Evolutionary conservation across 2,888 invertebrate species (phyloP).

Genomic region (Nephrocerus scutellatus): DNA sequence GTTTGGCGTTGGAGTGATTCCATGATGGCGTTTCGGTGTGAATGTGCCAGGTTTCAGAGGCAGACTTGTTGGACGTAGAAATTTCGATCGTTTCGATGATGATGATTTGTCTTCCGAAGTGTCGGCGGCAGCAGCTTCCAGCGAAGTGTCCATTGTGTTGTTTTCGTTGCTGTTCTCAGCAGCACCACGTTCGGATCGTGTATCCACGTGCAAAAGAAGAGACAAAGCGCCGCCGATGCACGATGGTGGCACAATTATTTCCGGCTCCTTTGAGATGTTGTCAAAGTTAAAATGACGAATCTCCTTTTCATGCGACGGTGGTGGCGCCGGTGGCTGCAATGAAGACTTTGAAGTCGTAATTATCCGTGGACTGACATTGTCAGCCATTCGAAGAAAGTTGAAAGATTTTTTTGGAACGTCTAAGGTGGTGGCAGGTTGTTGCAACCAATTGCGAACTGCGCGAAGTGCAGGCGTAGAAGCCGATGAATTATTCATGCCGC

Average conservation of each 20-base stretch:
- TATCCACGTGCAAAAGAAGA: conserved; percentile 42
- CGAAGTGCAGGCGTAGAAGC: conserved; percentile 34
- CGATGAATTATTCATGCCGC: conserved; percentile 10
- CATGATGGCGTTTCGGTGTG: conserved; percentile 72
- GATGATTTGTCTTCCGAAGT: too few relatives aligned
- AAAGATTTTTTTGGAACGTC: conserved; percentile 37
- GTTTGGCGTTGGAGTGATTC: conserved; percentile 73
- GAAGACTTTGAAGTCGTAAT: not conserved
- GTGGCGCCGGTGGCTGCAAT: conserved; percentile 18
- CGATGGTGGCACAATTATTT: conserved; percentile 5
- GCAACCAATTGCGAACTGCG: conserved; percentile 32
- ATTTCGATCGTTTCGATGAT: conserved; percentile 52
- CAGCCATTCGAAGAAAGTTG: conserved; percentile 46
- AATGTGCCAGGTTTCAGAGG: conserved; percentile 79
- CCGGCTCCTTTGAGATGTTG: conserved; percentile 26
- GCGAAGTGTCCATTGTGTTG: conserved; percentile 33
- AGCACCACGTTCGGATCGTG: conserved; percentile 9
- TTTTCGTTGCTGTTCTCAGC: not conserved
- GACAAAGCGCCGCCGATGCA: conserved; percentile 18
- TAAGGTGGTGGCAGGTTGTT: conserved; percentile 8
- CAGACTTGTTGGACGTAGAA: conserved; percentile 73
- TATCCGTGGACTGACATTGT: conserved; percentile 38
- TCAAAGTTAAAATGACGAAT: conserved; percentile 44
- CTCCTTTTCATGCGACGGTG: conserved; percentile 27
- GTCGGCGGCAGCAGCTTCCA: conserved; percentile 42